phyloP scores from a whole-genome alignment of 2,797 vertebrate species.

The Xiphorhynchus erythropygius region DNA sequence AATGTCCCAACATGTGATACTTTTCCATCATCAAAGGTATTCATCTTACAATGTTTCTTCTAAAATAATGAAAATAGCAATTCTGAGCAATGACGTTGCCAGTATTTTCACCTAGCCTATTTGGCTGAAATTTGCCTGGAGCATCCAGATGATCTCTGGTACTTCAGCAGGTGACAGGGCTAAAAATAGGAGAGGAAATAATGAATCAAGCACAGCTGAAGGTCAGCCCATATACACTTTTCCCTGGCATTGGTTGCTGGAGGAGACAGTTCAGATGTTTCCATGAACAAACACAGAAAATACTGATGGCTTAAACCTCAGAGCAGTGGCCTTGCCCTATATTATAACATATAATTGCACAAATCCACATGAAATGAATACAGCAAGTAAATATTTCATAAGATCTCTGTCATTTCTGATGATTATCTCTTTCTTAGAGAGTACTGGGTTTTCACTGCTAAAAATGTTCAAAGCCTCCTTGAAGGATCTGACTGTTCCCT shows the following conservation, averaged over 20 bases:
- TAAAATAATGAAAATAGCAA: neutral
- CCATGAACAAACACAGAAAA: neutral
- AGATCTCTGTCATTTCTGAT: neutral
- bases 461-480: neutral
- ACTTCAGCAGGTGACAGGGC: neutral
- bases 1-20: neutral
- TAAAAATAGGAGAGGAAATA: neutral
- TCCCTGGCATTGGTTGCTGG: neutral
- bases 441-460: neutral
- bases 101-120: neutral
- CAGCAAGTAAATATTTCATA: neutral
- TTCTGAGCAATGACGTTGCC: neutral
- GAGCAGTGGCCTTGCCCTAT: neutral
- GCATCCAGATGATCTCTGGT: neutral
- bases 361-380: neutral
- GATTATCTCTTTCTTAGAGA: neutral
- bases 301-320: neutral
- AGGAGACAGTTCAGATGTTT: neutral
- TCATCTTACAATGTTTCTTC: neutral
- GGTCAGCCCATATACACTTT: neutral
- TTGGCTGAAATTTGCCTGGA: neutral
- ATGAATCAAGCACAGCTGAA: neutral
- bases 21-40: neutral
- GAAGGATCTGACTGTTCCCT: neutral
- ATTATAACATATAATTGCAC: neutral